A percentile compares a stretch with the other conserved stretches of the same genome.
Conservation (phyloP, 2,113 vertebrate genomes). For the Podilymbus podiceps region DNA sequence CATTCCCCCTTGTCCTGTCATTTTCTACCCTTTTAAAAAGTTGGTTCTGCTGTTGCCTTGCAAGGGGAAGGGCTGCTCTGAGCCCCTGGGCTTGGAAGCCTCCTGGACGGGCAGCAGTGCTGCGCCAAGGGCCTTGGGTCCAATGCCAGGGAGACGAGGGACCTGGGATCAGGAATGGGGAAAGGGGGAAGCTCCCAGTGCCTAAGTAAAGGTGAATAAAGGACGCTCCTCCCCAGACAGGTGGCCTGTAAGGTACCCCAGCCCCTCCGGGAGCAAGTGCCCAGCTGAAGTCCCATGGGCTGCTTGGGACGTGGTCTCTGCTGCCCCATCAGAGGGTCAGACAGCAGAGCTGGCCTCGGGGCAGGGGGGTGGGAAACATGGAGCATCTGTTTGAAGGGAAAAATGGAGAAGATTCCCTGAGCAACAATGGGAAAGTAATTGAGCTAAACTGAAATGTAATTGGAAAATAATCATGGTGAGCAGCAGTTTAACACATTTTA, state of each 20-base stretch:
- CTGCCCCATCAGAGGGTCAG: not conserved
- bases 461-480: constrained; percentile 67
- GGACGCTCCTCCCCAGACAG: not conserved
- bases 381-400: constrained; percentile 67
- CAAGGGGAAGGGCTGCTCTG: not conserved
- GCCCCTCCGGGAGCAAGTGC: not conserved
- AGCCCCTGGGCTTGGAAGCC: fast-evolving
- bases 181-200: not conserved
- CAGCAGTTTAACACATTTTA: constrained; percentile 48
- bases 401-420: constrained; percentile 66
- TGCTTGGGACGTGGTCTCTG: not conserved
- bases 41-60: not conserved
- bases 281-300: not conserved
- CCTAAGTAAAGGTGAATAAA: not conserved
- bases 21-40: too few species aligned
- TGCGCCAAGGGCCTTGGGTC: not conserved
- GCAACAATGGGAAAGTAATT: constrained; percentile 76
- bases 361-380: not conserved
- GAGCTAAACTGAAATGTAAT: constrained; percentile 79
- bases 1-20: too few species aligned
- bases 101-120: not conserved
- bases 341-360: not conserved
- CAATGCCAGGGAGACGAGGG: not conserved
- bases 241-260: fast-evolving
- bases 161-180: fast-evolving